Evolutionary conservation across 1,140 invertebrate genomes (phyloP).

Genomic region (Drosophila biarmipes): DNA sequence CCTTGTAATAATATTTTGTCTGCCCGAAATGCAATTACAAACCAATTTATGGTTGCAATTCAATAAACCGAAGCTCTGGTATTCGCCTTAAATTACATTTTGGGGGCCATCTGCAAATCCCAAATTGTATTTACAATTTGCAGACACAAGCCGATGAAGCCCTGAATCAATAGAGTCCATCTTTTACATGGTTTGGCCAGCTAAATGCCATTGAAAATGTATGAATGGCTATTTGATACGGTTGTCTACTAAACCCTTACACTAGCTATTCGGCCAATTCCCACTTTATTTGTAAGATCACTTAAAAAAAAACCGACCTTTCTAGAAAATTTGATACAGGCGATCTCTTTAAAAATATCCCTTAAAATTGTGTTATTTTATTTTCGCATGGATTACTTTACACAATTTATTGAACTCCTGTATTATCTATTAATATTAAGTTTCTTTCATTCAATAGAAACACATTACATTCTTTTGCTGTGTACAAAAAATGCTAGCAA

Average conservation of each 20-base stretch:
- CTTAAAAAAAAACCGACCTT: background rate
- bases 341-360: too few relatives aligned
- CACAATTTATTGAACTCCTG: too few relatives aligned
- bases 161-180: slow-evolving; percentile 13
- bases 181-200: slow-evolving; percentile 15
- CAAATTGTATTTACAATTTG: slow-evolving; percentile 42
- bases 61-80: slow-evolving; percentile 20
- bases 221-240: slow-evolving; percentile 55
- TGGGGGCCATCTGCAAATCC: slow-evolving; percentile 23
- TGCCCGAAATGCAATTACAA: slow-evolving; percentile 26
- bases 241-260: slow-evolving; percentile 1
- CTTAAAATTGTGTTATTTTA: too few relatives aligned
- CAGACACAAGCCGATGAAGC: slow-evolving; percentile 28
- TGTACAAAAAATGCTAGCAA: slow-evolving; percentile 39
- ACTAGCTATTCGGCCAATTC: slow-evolving; percentile 3
- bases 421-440: too few relatives aligned
- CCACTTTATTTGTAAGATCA: slow-evolving; percentile 12
- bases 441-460: too few relatives aligned
- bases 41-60: slow-evolving; percentile 22
- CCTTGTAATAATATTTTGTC: slow-evolving; percentile 9
- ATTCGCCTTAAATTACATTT: slow-evolving; percentile 33
- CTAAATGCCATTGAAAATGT: slow-evolving; percentile 55
- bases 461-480: too few relatives aligned
- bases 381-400: too few relatives aligned
- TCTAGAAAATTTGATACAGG: background rate